Evolutionary conservation across 1,140 invertebrate species (phyloP).

Genomic region (Drosophila micromelanica): DNA sequence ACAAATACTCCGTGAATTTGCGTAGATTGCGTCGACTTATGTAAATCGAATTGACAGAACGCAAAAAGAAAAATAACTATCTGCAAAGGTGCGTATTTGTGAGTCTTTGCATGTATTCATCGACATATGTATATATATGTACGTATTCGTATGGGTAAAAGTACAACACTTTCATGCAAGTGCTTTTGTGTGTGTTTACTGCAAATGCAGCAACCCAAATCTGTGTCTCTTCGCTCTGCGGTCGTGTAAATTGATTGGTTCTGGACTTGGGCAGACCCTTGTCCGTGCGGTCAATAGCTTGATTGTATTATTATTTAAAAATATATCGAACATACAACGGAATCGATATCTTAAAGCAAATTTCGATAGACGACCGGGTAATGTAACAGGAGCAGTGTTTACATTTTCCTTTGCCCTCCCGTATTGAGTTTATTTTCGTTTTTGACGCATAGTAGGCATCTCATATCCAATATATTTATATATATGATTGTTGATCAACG

Average conservation of each 20-base stretch:
- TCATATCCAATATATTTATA: too few species aligned
- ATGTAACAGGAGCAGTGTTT: background rate
- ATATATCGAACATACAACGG: background rate
- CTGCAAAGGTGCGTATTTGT: constrained; percentile 35
- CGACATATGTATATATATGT: constrained; percentile 2
- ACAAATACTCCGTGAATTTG: constrained; percentile 12
- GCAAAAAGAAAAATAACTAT: constrained; percentile 40
- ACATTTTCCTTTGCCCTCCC: background rate
- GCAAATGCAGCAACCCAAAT: constrained; percentile 33
- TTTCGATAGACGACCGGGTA: background rate
- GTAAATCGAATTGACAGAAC: constrained; percentile 33
- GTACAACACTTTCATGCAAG: constrained; percentile 10
- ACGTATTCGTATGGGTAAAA: constrained; percentile 7
- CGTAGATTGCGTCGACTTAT: constrained; percentile 33
- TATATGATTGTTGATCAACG: too few species aligned
- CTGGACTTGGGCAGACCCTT: background rate
- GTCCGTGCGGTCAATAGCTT: background rate
- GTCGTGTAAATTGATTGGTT: constrained; percentile 23
- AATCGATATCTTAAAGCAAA: background rate
- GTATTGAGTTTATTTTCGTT: too few species aligned
- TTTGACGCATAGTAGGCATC: too few species aligned
- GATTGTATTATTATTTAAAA: constrained; percentile 5
- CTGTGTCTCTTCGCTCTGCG: constrained; percentile 6
- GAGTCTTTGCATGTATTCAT: constrained; percentile 17
- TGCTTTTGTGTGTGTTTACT: constrained; percentile 14